Evolutionary conservation across 2,113 vertebrate species (phyloP), one percentile per base, ranked within the genome.

Genomic region (Neofelis nebulosa): DNA sequence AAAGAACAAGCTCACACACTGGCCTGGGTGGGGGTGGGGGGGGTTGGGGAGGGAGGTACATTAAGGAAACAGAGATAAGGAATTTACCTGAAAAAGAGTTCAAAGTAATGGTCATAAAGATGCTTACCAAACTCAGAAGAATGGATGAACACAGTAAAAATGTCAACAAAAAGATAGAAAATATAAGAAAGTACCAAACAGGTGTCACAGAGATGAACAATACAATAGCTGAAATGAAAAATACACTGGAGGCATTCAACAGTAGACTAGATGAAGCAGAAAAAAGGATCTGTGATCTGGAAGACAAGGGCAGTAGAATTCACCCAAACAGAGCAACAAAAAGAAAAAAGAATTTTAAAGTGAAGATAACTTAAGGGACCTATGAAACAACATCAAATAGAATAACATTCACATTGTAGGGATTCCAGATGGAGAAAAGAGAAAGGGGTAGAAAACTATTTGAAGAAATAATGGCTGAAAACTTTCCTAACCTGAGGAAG

Each of bases 1-100:
- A 48, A 48, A 78, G 27, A 78, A 76, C 25, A 48, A 31, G 27
- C 41, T 48, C 41, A 76, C 48, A 76, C 27, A 41, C 25, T 4
- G 11, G 63, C 3, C 2, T 2, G 10, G 27, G 71, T 0, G 3
- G 1, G 19, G 21, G 57, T 2, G 18, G 71, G 38, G 3, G 2
- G 71, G 3, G 38, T 38, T 38, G 3, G 2, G 19, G 21, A 7
- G 4, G 18, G 71, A 38, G 6, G 2, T 2, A 15, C 23, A 27
- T 45, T 16, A 31, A 76, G 45, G 21, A 73, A 71, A 73, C 18
- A 38, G 27, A 48, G 27, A 48, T 31, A 76, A 76, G 14, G 16
- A 45, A 76, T 48, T 18, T 76, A 76, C 74, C 74, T 76, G 74
- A 76, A 48, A 76, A 76, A 76, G 74, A 48, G 41, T 48, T 76